Conservation (phyloP, 2,888 invertebrate species). For the Spilosoma lubricipeda region DNA sequence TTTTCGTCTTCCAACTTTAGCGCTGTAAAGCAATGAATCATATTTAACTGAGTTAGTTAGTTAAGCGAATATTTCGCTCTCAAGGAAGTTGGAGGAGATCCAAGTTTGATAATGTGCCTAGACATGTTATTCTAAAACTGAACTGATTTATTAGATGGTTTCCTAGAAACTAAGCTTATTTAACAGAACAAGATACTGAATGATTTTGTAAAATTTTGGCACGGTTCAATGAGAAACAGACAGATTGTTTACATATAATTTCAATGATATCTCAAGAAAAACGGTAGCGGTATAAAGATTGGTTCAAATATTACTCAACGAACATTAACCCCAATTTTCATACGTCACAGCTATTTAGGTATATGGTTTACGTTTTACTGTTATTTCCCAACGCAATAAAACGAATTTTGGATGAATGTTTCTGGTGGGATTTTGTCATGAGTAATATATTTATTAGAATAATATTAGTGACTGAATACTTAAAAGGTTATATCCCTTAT, state of each 20-base stretch:
- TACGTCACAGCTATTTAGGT: conserved; percentile 14
- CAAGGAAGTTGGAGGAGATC: conserved; percentile 65
- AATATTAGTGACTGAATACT: not conserved
- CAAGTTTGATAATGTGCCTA: conserved; percentile 57
- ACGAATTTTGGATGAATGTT: not conserved
- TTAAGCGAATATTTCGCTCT: conserved; percentile 40
- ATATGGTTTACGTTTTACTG: not conserved
- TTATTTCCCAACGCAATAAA: conserved; percentile 15
- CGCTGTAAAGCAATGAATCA: conserved; percentile 73
- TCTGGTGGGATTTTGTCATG: not conserved
- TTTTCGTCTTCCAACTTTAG: conserved; percentile 87
- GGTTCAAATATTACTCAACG: conserved; percentile 19
- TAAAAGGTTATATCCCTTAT: not conserved
- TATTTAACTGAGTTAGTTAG: conserved; percentile 41
- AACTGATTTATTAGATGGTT: conserved; percentile 39
- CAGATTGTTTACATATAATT: conserved; percentile 11
- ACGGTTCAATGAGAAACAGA: conserved; percentile 16
- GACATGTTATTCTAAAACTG: conserved; percentile 51
- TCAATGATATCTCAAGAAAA: conserved; percentile 12
- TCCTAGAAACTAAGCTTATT: conserved; percentile 22
- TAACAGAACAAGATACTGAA: conserved; percentile 20
- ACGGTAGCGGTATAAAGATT: conserved; percentile 5
- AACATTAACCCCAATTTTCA: conserved; percentile 23
- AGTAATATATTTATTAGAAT: no score
- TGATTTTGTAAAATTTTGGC: conserved; percentile 28